Evolutionary conservation across 2,888 invertebrate species (phyloP).

Genomic region (Sarcophaga caerulescens): DNA sequence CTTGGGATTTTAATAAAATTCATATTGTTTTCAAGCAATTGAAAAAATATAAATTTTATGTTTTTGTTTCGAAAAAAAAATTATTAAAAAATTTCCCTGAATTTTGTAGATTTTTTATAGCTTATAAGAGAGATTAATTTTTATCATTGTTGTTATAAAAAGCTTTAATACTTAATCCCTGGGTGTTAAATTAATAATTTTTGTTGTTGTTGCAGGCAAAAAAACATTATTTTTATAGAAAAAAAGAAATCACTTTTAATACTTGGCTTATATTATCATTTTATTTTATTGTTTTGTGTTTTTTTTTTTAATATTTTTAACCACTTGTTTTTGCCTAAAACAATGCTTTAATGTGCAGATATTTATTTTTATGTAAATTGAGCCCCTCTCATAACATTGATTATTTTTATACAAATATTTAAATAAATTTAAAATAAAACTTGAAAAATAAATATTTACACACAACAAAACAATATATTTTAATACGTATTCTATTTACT

Average conservation of each 20-base stretch:
- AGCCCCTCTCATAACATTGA: too few species aligned
- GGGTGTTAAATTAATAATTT: slow-evolving; percentile 52
- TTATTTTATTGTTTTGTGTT: too few species aligned
- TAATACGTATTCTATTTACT: too few species aligned
- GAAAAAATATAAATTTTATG: neutral
- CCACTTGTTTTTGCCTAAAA: neutral
- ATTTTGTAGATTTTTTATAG: slow-evolving; percentile 7
- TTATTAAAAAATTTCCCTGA: slow-evolving; percentile 1
- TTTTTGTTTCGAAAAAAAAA: neutral
- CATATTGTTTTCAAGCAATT: slow-evolving; percentile 17
- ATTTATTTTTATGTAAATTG: too few species aligned
- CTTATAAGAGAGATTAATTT: neutral
- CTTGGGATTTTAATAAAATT: slow-evolving; percentile 41
- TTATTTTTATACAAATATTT: too few species aligned
- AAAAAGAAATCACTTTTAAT: too few species aligned
- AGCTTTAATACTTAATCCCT: slow-evolving; percentile 42
- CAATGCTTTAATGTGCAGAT: neutral
- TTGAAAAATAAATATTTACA: too few species aligned
- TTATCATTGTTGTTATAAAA: slow-evolving; percentile 18
- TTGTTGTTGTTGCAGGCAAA: slow-evolving; percentile 45
- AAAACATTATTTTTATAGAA: neutral
- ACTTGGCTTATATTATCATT: too few species aligned
- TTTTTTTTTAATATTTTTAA: neutral
- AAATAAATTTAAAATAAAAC: too few species aligned
- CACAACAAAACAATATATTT: too few species aligned